Evolutionary conservation across 1,140 invertebrate species (phyloP), one percentile per base, ranked within the genome.

Genomic region (Lepidurus arcticus): DNA sequence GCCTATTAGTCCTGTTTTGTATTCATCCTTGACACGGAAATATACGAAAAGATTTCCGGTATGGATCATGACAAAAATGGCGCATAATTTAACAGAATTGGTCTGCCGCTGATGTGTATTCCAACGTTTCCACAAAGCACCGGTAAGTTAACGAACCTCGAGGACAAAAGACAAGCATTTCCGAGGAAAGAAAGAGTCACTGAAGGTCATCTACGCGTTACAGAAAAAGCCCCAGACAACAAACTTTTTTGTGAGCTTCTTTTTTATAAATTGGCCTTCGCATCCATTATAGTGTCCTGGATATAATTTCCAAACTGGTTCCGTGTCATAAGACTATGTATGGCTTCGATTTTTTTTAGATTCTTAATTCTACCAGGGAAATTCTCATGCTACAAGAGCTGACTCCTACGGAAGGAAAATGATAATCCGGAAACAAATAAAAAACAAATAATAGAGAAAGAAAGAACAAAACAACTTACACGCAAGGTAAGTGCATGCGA

Each of bases 11-110:
- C 53, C 34, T 65, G 53, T 65, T 65, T 65, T 65, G 53, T 21
- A 65, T 65, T 65, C 53, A 65, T 65, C 53, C 53, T 65, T 65
- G 53, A 21, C 53, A 65, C n/a, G 53, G 53, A 65, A 65, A 65
- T 65, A 65, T 7, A 13, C 13, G 8, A 65, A 65, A 13, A 21
- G 16, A n/a, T 65, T 65, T 65, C 53, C 53, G 53, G 53, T 65
- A 65, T 65, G 8, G 16, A 65, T 1, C 8, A 65, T 7, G 53
- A 7, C 4, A 7, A 34, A 65, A 65, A 5, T 1, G 13, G 53
- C 1, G n/a, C 5, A 16, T n/a, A 65, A 65, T 16, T 13, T 21
- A 65, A 65, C 53, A 7, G 53, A 65, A n/a, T 65, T 11, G 13
- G 21, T 7, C 21, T 65, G 6, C n/a, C n/a, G n/a, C 21, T 65